Evolutionary conservation across 2,797 vertebrate genomes (phyloP).

Genomic region (Scleropages formosus): DNA sequence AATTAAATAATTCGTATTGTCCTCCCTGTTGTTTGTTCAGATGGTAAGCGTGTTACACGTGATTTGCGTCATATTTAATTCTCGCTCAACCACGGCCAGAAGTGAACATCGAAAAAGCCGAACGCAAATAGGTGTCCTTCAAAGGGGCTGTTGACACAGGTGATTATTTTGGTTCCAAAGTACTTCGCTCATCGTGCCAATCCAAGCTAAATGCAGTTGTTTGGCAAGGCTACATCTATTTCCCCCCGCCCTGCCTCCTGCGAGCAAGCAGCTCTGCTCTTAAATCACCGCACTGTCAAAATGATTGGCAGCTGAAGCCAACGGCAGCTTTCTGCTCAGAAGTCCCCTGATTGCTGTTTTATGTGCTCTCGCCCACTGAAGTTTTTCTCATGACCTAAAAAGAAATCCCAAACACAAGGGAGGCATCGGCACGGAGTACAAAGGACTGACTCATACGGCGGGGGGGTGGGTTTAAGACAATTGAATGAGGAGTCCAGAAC

Average conservation of each 20-base stretch:
- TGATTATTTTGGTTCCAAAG: not conserved
- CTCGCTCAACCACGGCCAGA: not conserved
- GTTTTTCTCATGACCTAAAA: constrained; percentile 18
- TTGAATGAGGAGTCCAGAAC: not conserved
- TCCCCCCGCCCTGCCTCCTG: not conserved
- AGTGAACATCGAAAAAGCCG: not conserved
- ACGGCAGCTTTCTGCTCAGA: not conserved
- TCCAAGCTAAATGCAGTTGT: not conserved
- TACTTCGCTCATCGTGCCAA: not conserved
- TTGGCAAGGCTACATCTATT: not conserved
- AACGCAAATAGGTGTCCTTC: not conserved
- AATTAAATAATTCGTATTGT: not conserved
- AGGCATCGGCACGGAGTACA: not conserved
- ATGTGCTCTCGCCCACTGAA: not conserved
- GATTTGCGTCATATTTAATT: too few relatives aligned
- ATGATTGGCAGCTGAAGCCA: constrained; percentile 9
- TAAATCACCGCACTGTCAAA: constrained; percentile 5
- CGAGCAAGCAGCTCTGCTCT: not conserved
- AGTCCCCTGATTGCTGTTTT: not conserved
- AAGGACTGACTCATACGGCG: not conserved
- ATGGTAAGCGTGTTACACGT: not conserved
- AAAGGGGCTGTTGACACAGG: not conserved
- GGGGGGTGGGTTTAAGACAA: not conserved
- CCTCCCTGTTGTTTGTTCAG: not conserved
- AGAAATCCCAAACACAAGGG: not conserved